phyloP scores from a whole-genome alignment of 2,113 vertebrate species.

The Heterotilapia buettikoferi region DNA sequence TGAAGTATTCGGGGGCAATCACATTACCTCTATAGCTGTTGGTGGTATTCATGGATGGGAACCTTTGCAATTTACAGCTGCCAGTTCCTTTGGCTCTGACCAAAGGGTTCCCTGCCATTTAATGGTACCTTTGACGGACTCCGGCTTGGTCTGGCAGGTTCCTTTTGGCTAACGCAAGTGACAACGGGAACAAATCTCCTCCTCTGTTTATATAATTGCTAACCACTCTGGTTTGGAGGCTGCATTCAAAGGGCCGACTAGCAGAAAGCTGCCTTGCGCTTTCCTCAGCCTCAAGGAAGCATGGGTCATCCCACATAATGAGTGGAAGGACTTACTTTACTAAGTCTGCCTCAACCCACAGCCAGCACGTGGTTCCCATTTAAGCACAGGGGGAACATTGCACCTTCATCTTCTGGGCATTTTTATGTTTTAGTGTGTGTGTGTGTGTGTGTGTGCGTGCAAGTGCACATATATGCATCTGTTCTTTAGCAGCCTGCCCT shows the following conservation, averaged over 20 bases:
- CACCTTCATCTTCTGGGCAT: slow-evolving; percentile 54
- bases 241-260: slow-evolving; percentile 37
- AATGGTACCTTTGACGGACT: slow-evolving; percentile 43
- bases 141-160: slow-evolving; percentile 38
- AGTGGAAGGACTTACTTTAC: slow-evolving; percentile 66
- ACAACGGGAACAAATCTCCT: slow-evolving; percentile 58
- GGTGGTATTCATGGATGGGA: slow-evolving; percentile 44
- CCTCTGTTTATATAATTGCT: slow-evolving; percentile 64
- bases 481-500: slow-evolving; percentile 11
- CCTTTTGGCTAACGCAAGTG: slow-evolving; percentile 47
- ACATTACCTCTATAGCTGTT: slow-evolving; percentile 44
- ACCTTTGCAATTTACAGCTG: slow-evolving; percentile 38
- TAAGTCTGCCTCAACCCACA: slow-evolving; percentile 5
- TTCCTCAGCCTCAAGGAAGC: slow-evolving; percentile 26
- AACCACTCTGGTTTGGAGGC: slow-evolving; percentile 53
- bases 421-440: slow-evolving; percentile 38
- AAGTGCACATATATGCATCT: slow-evolving; percentile 35
- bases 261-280: slow-evolving; percentile 12
- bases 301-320: slow-evolving; percentile 60
- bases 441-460: neutral
- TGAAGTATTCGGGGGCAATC: slow-evolving; percentile 14
- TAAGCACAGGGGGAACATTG: slow-evolving; percentile 31
- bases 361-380: slow-evolving; percentile 61
- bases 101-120: slow-evolving; percentile 56
- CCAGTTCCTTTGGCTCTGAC: slow-evolving; percentile 33